Conservation (phyloP, 1,140 invertebrate genomes). For the Trichomalopsis sarcophagae region DNA sequence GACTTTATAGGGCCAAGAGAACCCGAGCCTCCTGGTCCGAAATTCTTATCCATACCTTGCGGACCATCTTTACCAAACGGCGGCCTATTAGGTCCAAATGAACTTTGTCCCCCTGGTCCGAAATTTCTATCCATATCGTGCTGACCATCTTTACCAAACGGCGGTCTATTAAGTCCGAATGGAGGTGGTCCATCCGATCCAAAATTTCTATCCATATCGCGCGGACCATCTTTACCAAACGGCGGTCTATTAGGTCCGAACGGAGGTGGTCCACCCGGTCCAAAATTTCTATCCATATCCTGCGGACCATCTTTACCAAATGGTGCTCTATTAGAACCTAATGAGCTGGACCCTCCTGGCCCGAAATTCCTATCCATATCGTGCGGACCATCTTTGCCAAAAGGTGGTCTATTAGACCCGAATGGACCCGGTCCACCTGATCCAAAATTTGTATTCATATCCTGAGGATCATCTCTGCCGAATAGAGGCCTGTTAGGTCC, state of each 20-base stretch:
- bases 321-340: constrained; percentile 25
- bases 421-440: not conserved
- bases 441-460: constrained; percentile 30
- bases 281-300: constrained; percentile 45
- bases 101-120: not conserved
- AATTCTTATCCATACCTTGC: constrained; percentile 6
- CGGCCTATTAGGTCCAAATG: constrained; percentile 32
- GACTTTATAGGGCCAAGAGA: not conserved
- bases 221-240: constrained; percentile 28
- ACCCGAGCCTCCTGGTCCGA: constrained; percentile 17
- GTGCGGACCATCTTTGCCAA: constrained; percentile 13
- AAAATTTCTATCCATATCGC: constrained; percentile 13
- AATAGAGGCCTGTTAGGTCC: constrained; percentile 13
- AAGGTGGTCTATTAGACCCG: constrained; percentile 2
- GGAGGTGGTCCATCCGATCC: not conserved
- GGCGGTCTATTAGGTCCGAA: constrained; percentile 34
- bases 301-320: constrained; percentile 36
- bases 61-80: constrained; percentile 32
- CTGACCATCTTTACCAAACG: constrained; percentile 27
- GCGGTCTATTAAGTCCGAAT: constrained; percentile 31
- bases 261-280: not conserved
- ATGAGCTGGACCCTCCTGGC: constrained; percentile 32
- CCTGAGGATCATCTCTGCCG: not conserved
- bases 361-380: constrained; percentile 43
- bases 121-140: constrained; percentile 21